Evolutionary conservation across 2,888 invertebrate species (phyloP).

Genomic region (Nemotelus nigrinus): DNA sequence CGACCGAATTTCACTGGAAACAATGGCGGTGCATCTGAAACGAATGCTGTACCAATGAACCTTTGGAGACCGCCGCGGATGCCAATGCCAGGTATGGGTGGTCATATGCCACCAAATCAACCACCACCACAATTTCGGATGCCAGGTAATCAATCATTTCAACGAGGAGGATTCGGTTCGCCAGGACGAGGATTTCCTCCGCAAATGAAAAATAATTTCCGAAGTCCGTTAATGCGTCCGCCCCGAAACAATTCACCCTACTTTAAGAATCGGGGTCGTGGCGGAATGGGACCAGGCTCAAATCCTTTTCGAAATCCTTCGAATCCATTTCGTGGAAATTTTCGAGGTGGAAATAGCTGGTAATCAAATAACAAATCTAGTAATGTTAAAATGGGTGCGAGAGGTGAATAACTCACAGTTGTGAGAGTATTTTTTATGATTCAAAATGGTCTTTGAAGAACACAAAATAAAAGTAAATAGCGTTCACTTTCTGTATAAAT

Average conservation of each 20-base stretch:
- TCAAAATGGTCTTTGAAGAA: background rate
- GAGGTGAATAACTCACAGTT: background rate
- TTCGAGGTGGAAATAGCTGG: slow-evolving; percentile 56
- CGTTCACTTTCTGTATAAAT: background rate
- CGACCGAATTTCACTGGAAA: background rate
- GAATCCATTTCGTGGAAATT: slow-evolving; percentile 58
- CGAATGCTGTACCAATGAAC: slow-evolving; percentile 45
- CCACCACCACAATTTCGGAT: slow-evolving; percentile 47
- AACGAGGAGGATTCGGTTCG: slow-evolving; percentile 50
- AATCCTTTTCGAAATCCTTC: slow-evolving; percentile 39
- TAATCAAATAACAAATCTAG: background rate
- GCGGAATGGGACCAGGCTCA: slow-evolving; percentile 49
- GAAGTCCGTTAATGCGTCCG: slow-evolving; percentile 38
- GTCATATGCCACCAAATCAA: background rate
- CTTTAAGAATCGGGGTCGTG: slow-evolving; percentile 53
- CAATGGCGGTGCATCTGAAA: slow-evolving; percentile 1
- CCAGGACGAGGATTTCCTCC: slow-evolving; percentile 50
- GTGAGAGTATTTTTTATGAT: slow-evolving; percentile 2
- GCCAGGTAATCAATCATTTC: slow-evolving; percentile 48
- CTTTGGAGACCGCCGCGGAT: slow-evolving; percentile 40
- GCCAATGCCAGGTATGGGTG: slow-evolving; percentile 47
- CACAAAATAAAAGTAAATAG: background rate
- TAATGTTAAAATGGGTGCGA: background rate
- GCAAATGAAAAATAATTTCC: slow-evolving; percentile 49
- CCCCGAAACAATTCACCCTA: slow-evolving; percentile 41